Percentiles rank a stretch among this genome's conserved stretches.
These are phyloP conservation scores for Motacilla tschutschensis DNA, from an alignment of 2,113 vertebrate genomes.

Conservation along the genomic window DNA sequence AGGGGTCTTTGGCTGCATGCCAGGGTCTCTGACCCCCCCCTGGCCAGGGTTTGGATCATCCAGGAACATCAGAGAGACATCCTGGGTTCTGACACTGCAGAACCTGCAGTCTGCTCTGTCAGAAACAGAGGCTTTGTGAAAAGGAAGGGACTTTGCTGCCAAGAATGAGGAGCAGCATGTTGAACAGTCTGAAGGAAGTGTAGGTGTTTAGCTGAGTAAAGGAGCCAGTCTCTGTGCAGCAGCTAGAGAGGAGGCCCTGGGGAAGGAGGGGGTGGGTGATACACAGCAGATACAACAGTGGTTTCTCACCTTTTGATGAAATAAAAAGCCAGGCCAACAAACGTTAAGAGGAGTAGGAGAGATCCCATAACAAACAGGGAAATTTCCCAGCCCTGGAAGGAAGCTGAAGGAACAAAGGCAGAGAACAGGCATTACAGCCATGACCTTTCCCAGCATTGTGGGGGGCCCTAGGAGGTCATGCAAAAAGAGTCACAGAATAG, in stretches of 20 bases:
- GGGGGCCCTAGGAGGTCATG: neutral
- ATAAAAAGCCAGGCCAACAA: neutral
- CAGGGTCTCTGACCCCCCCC: too few relatives aligned
- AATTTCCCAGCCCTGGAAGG: conserved; percentile 21
- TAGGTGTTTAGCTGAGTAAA: neutral
- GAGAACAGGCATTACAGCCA: neutral
- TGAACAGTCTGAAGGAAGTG: neutral
- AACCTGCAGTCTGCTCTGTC: neutral
- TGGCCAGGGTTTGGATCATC: too few relatives aligned
- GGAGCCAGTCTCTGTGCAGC: neutral
- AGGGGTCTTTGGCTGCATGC: too few relatives aligned
- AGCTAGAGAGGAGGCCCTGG: neutral
- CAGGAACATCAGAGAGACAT: too few relatives aligned
- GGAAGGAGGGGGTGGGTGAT: neutral
- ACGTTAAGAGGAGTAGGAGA: neutral
- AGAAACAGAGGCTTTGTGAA: neutral
- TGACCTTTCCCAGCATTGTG: neutral
- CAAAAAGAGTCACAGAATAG: neutral
- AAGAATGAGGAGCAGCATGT: neutral
- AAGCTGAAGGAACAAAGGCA: neutral
- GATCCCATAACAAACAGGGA: conserved; percentile 4
- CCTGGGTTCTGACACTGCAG: too few relatives aligned
- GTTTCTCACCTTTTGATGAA: conserved; percentile 40
- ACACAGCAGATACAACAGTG: neutral
- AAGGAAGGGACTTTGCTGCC: neutral